Base-by-base conservation (phyloP, 2,113 vertebrate species). In the Prinia subflava region DNA sequence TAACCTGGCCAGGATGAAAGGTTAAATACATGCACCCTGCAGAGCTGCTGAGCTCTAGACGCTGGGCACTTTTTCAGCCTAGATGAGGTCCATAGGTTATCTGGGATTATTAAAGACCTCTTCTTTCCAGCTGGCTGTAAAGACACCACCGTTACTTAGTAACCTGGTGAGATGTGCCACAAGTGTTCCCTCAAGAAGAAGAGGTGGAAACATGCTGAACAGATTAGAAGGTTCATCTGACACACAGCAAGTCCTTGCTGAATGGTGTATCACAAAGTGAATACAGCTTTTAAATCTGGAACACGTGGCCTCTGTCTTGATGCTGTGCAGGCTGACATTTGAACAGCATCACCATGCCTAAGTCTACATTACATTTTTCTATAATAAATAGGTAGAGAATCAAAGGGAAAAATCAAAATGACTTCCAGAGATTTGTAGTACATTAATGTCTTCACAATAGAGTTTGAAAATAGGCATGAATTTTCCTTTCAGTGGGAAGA, bases 251-350 rank as follows among this genome's bases (percentile, higher is more conserved):
- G 85, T 93, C 87, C 60, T 91, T 92, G 60, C 83, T 97, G 95
- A 93, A 86, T 75, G 81, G 74, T 92, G 17, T 89, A 91, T 93
- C 95, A 83, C 91, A 79, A 94, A 94, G 91, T 82, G 92, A 97
- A 96, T 97, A 91, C 78, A 95, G 88, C 88, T 96, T 95, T 96
- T 89, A 97, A 95, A 96, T 97, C 57, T 94, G 92, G 81, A 97
- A 92, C 97, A 96, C 75, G 92, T 95, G 96, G 91, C 31, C 41
- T 77, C 73, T 77, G 90, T 76, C 85, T 94, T 95, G 92, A 94
- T 86, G 89, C 68, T 95, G 2, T 88, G 81, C 96, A 94, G 95
- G 68, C 93, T 95, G 85, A 94, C 60, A 64, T 92, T 90, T 92
- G 83, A 94, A 93, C 57, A 85, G 50, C 88, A 59, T 94, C 91